Evolutionary conservation across 2,797 vertebrate genomes (phyloP), one percentile per base, ranked within the genome.

Genomic region (Pitangus sulphuratus): DNA sequence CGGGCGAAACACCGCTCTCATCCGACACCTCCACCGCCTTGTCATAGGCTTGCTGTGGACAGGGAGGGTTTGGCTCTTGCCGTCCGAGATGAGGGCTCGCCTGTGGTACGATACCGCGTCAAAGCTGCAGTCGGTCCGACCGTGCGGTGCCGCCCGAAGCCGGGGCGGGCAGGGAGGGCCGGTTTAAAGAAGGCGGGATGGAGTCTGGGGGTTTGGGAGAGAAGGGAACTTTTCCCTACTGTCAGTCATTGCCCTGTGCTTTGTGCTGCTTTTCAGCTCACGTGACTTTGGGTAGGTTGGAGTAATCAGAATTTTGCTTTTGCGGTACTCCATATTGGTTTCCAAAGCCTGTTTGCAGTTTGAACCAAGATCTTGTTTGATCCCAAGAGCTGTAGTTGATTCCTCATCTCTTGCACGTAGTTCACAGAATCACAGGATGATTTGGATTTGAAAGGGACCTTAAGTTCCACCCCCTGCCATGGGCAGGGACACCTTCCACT

Each of bases 1-100:
- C 4, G 14, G 30, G 51, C 14, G 39, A 1, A 22, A 7, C 20
- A 0, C 19, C 53, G 11, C 21, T 42, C 15, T 16, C 12, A 0
- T 13, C 33, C 35, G 44, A 3, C 58, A 0, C 17, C 33, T 20
- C 31, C 37, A 0, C 8, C 18, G 13, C 51, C 22, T 12, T 8
- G 35, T 8, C 40, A 0, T 0, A 1, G 11, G 15, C 13, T 30
- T 7, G 14, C 42, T 6, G 25, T 2, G 62, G 4, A 8, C 57
- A 9, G n/a, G 19, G 33, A 9, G 51, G 26, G 61, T 31, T 31
- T 26, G 12, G n/a, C 0, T 20, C 39, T 2, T 11, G 22, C 12
- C 15, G 35, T 26, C 39, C 11, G 37, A 15, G 18, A 3, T 2
- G 5, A 30, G 4, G 2, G n/a, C 45, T 45, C 15, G 18, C 33